A percentile compares a stretch with the other conserved stretches of the same genome.
phyloP scores from a whole-genome alignment of 2,888 invertebrate genomes.

The Philereme vetulata region DNA sequence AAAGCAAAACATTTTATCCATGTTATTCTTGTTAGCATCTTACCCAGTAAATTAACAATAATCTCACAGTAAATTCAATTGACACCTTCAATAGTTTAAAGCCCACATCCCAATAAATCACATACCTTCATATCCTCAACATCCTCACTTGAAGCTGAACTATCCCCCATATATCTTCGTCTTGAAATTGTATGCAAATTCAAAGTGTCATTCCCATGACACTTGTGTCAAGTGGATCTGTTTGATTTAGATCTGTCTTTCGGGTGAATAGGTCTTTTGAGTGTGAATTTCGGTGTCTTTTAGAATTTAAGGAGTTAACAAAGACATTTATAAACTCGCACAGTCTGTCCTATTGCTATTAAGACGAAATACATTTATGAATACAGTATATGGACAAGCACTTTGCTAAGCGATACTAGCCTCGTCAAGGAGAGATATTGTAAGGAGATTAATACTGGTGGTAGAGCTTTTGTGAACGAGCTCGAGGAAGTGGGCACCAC shows the following conservation, averaged over 20 bases:
- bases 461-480: too few relatives aligned
- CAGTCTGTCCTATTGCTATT: too few relatives aligned
- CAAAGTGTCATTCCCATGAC: conserved; percentile 57
- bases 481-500: too few relatives aligned
- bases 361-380: too few relatives aligned
- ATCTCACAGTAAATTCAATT: conserved; percentile 9
- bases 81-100: conserved; percentile 13
- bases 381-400: too few relatives aligned
- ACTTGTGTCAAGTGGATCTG: conserved; percentile 43
- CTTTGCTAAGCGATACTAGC: too few relatives aligned
- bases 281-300: conserved; percentile 7
- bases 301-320: not conserved
- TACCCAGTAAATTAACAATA: not conserved
- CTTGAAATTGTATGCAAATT: conserved; percentile 73
- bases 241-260: conserved; percentile 43
- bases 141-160: conserved; percentile 34
- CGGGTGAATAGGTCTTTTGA: conserved; percentile 22
- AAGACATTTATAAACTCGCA: too few relatives aligned
- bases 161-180: conserved; percentile 59
- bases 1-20: too few relatives aligned
- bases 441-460: too few relatives aligned
- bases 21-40: too few relatives aligned
- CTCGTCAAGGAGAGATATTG: too few relatives aligned
- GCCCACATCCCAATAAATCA: conserved; percentile 28
- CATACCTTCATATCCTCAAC: conserved; percentile 48